phyloP scores from a whole-genome alignment of 2,797 vertebrate species.

The Clamator glandarius region DNA sequence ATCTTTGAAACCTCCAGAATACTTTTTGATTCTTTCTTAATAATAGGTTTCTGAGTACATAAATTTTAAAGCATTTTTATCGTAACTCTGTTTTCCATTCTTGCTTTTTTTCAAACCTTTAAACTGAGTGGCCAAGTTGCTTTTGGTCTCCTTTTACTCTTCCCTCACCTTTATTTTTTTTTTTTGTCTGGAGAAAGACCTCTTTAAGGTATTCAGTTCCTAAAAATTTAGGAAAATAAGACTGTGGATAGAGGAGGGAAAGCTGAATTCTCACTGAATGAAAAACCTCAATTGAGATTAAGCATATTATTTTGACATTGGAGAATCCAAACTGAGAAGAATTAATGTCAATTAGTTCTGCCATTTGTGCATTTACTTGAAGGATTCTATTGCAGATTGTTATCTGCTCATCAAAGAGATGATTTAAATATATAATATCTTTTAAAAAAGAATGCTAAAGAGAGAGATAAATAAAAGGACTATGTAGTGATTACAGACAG shows the following conservation, averaged over 20 bases:
- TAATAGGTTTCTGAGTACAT: not conserved
- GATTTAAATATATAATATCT: not conserved
- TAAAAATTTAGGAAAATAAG: not conserved
- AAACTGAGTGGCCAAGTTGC: not conserved
- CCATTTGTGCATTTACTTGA: not conserved
- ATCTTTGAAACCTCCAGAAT: not conserved
- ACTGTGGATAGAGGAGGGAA: not conserved
- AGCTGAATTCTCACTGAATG: not conserved
- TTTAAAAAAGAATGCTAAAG: fast-evolving
- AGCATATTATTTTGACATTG: not conserved
- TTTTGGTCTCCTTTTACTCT: fast-evolving
- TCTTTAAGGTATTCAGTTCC: not conserved
- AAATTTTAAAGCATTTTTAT: not conserved
- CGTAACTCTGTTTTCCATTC: not conserved
- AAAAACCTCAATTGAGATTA: not conserved
- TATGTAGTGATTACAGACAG: not conserved
- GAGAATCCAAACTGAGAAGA: not conserved
- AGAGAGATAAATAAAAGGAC: not conserved
- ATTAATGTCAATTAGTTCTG: not conserved
- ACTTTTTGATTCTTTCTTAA: not conserved
- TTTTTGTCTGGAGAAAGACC: not conserved
- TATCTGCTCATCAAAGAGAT: not conserved
- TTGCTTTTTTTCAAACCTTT: not conserved
- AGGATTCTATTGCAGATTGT: not conserved
- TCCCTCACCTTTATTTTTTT: not conserved